Conservation (phyloP, 2,888 invertebrate genomes). For the Girardia tigrina region DNA sequence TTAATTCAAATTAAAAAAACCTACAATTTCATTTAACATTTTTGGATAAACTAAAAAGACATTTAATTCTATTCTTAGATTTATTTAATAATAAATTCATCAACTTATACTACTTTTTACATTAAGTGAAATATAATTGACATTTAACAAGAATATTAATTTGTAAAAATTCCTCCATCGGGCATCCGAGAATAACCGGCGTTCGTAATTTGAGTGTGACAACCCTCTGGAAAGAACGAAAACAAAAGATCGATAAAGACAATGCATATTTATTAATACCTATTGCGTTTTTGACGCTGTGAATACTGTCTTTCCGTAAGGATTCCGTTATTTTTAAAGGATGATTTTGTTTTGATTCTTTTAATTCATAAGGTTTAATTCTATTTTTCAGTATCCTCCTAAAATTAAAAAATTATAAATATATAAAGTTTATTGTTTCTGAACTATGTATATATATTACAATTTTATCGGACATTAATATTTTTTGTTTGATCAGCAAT, state of each 20-base stretch:
- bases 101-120: too few relatives aligned
- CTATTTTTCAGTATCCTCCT: background rate
- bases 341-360: background rate
- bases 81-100: too few relatives aligned
- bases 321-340: background rate
- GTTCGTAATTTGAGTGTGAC: background rate
- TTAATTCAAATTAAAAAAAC: too few relatives aligned
- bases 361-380: constrained; percentile 2
- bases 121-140: too few relatives aligned
- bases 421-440: too few relatives aligned
- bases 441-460: too few relatives aligned
- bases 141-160: too few relatives aligned
- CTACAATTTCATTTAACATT: too few relatives aligned
- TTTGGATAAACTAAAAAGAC: too few relatives aligned
- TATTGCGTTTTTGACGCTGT: constrained; percentile 48
- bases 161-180: constrained; percentile 2
- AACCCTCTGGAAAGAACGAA: background rate
- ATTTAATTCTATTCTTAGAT: too few relatives aligned
- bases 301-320: constrained; percentile 43
- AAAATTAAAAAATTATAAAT: background rate
- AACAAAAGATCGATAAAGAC: background rate
- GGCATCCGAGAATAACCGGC: constrained; percentile 11
- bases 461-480: too few relatives aligned
- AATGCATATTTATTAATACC: constrained; percentile 40
- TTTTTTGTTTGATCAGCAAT: too few relatives aligned